These are phyloP conservation scores for Rhingia campestris DNA, from an alignment of 2,888 invertebrate genomes.

Conservation along the genomic window DNA sequence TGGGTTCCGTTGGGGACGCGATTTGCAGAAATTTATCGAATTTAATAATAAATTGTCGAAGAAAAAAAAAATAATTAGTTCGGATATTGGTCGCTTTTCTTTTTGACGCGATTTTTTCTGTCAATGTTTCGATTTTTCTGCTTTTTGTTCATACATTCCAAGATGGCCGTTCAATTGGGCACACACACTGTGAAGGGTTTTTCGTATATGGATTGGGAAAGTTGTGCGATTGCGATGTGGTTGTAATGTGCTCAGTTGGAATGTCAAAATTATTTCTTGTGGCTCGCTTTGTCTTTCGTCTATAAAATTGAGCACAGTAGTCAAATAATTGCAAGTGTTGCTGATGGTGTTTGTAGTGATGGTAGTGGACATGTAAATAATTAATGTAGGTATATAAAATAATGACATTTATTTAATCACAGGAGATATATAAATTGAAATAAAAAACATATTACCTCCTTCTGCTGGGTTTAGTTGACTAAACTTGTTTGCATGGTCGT, in stretches of 20 bases:
- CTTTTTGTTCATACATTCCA: constrained; percentile 79
- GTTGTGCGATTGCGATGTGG: constrained; percentile 53
- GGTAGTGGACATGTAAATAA: background rate
- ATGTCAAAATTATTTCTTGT: constrained; percentile 63
- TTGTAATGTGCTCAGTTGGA: constrained; percentile 56
- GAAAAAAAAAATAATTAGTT: constrained; percentile 74
- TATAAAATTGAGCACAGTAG: constrained; percentile 57
- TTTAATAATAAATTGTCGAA: constrained; percentile 72
- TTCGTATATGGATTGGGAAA: constrained; percentile 67
- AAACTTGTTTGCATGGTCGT: too few species aligned
- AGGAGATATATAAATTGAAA: too few species aligned
- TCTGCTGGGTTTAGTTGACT: too few species aligned
- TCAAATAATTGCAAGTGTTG: constrained; percentile 32
- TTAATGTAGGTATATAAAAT: background rate
- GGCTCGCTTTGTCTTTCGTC: constrained; percentile 13
- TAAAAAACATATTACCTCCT: too few species aligned
- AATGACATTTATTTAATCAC: background rate
- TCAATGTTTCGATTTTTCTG: constrained; percentile 78
- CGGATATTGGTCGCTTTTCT: constrained; percentile 72
- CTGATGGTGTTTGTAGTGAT: constrained; percentile 3
- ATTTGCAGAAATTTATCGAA: constrained; percentile 70
- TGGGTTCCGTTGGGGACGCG: constrained; percentile 59
- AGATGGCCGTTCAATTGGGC: constrained; percentile 76
- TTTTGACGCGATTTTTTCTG: constrained; percentile 78
- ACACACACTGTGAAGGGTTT: constrained; percentile 39